Base-by-base conservation (phyloP, 2,797 vertebrate species). In the Cossypha dichroa region DNA sequence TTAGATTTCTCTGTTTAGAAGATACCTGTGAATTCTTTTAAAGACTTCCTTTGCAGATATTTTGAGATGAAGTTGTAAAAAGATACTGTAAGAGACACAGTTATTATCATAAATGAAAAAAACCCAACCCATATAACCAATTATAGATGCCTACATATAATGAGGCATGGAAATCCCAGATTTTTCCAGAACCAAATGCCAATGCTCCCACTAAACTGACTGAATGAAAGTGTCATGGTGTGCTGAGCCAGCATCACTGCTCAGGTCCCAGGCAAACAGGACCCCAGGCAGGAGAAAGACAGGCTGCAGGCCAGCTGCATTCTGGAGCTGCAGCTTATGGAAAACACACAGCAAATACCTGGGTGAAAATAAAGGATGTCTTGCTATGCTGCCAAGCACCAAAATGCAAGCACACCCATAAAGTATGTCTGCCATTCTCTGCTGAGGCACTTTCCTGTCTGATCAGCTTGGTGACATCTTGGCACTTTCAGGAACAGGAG, bases 81-180 rank as follows among this genome's bases (percentile, higher is more conserved):
- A 76, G 5, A 16, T 52, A 36, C 13, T 43, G 3, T 51, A n/a
- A 43, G 31, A 84, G 4, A 68, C 11, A 3, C 23, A 46, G 20
- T 6, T 73, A 38, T 58, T 69, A 25, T 11, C 20, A 49, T 6
- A 76, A 81, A 72, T 36, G 16, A 19, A 40, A 55, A 40, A 38
- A 38, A 38, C 36, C 36, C 38, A 5, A 1, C 2, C 4, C 3
- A 7, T 4, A 15, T 5, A 19, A 12, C 14, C 29, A 31, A 2
- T 8, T 29, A 7, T 31, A 31, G 43, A 11, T 72, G 22, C 2
- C 38, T 67, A 52, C 5, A 3, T 52, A n/a, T 22, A 81, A 38
- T 29, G 21, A 85, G 26, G 13, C 10, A 33, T 41, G 8, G 55
- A 83, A 69, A 25, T 45, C 26, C 15, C 12, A 55, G 34, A 74